Evolutionary conservation across 2,888 invertebrate species (phyloP).

Genomic region (Cheiracanthium punctorium): DNA sequence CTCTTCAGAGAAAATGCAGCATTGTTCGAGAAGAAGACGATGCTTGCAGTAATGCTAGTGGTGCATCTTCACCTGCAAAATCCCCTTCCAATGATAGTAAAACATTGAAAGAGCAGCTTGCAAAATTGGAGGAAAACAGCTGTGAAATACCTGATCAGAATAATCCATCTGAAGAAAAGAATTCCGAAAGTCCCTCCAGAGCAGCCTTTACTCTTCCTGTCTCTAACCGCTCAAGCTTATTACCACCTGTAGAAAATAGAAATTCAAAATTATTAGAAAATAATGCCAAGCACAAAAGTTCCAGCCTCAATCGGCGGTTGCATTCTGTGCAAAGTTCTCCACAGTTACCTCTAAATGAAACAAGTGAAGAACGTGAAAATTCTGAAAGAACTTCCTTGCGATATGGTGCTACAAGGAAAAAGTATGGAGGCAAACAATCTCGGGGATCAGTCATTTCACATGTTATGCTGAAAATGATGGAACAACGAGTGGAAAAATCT

Average conservation of each 20-base stretch:
- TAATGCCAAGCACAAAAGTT: slow-evolving; percentile 77
- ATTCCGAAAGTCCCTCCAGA: slow-evolving; percentile 8
- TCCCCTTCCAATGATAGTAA: slow-evolving; percentile 52
- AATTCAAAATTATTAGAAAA: slow-evolving; percentile 5
- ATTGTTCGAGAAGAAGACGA: slow-evolving; percentile 73
- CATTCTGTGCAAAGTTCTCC: slow-evolving; percentile 78
- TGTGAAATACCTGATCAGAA: slow-evolving; percentile 27
- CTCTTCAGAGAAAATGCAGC: slow-evolving; percentile 72
- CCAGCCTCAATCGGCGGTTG: slow-evolving; percentile 78
- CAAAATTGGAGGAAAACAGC: slow-evolving; percentile 51
- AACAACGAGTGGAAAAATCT: slow-evolving; percentile 83
- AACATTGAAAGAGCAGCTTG: slow-evolving; percentile 47
- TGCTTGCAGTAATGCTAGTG: slow-evolving; percentile 56
- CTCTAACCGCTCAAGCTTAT: slow-evolving; percentile 19
- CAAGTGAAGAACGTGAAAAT: slow-evolving; percentile 82
- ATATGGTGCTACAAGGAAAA: slow-evolving; percentile 33
- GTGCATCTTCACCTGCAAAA: slow-evolving; percentile 64
- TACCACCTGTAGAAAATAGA: slow-evolving; percentile 19
- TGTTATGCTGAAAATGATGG: slow-evolving; percentile 76
- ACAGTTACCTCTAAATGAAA: slow-evolving; percentile 81
- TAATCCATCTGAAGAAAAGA: not conserved
- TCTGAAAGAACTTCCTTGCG: slow-evolving; percentile 74
- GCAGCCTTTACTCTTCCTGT: slow-evolving; percentile 52
- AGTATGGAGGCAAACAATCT: slow-evolving; percentile 73
- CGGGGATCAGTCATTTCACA: slow-evolving; percentile 75